These are phyloP conservation scores for Ormyrus nitidulus DNA, from an alignment of 2,888 invertebrate genomes.

Conservation along the genomic window DNA sequence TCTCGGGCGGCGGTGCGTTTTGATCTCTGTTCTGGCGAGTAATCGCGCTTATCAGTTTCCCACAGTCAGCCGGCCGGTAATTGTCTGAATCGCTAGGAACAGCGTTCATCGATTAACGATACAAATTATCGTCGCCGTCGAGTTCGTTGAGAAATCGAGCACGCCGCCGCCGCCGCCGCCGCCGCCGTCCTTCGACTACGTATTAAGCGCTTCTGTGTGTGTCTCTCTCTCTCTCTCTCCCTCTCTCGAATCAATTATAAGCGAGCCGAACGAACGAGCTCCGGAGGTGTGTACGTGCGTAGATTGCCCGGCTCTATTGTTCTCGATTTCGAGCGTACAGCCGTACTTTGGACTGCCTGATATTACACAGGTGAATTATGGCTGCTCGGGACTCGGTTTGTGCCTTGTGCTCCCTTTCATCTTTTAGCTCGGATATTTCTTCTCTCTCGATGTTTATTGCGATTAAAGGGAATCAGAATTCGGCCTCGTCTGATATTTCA, in stretches of 20 bases:
- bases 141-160: slow-evolving; percentile 44
- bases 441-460: too few relatives aligned
- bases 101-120: slow-evolving; percentile 57
- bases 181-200: slow-evolving; percentile 1
- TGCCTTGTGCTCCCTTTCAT: too few relatives aligned
- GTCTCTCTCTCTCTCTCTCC: slow-evolving; percentile 44
- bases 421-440: too few relatives aligned
- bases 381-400: too few relatives aligned
- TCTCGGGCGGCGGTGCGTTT: slow-evolving; percentile 42
- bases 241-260: slow-evolving; percentile 19
- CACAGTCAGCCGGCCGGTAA: slow-evolving; percentile 46
- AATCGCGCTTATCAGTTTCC: slow-evolving; percentile 54
- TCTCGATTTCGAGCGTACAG: not conserved
- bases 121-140: slow-evolving; percentile 49
- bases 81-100: slow-evolving; percentile 54
- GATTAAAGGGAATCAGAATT: too few relatives aligned
- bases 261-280: not conserved
- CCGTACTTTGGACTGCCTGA: too few relatives aligned
- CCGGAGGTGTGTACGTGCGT: not conserved
- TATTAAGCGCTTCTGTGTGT: slow-evolving; percentile 18
- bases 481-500: too few relatives aligned
- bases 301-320: not conserved
- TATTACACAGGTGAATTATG: too few relatives aligned
- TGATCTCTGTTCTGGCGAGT: slow-evolving; percentile 34
- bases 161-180: slow-evolving; percentile 11